Evolutionary conservation across 2,797 vertebrate species (phyloP).

Genomic region (Channa striata): DNA sequence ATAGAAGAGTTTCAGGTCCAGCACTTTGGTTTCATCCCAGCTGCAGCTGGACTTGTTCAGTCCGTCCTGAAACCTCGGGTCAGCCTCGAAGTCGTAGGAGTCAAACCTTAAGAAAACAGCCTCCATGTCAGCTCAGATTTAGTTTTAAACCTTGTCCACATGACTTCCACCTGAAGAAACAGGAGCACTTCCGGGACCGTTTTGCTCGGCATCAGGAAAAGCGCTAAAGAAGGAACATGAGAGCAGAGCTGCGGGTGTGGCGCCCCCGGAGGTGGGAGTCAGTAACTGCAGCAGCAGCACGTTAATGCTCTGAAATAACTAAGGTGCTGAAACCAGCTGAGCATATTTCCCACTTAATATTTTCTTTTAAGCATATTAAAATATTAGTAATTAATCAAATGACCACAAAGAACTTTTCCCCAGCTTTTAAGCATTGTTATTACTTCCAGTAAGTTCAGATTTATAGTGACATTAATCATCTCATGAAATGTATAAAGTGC

Average conservation of each 20-base stretch:
- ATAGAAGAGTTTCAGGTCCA: constrained; percentile 80
- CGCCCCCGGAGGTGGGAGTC: constrained; percentile 9
- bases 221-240: constrained; percentile 16
- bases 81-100: constrained; percentile 74
- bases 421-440: too few species aligned
- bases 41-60: constrained; percentile 22
- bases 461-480: too few species aligned
- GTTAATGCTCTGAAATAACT: too few species aligned
- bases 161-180: too few species aligned
- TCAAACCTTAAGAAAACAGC: constrained; percentile 70
- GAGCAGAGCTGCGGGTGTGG: not conserved
- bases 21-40: constrained; percentile 21
- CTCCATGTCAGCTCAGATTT: constrained; percentile 59
- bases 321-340: too few species aligned
- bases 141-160: fast-evolving
- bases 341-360: too few species aligned
- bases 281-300: constrained; percentile 2
- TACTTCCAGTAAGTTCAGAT: too few species aligned
- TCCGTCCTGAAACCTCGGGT: constrained; percentile 72
- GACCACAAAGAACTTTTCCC: fast-evolving
- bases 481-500: too few species aligned
- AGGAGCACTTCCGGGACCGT: constrained; percentile 11
- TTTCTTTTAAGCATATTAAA: too few species aligned
- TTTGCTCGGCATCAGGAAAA: constrained; percentile 39
- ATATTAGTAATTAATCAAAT: too few species aligned